These are phyloP conservation scores for Drosophila busckii DNA, from an alignment of 1,140 invertebrate genomes.

Conservation along the genomic window DNA sequence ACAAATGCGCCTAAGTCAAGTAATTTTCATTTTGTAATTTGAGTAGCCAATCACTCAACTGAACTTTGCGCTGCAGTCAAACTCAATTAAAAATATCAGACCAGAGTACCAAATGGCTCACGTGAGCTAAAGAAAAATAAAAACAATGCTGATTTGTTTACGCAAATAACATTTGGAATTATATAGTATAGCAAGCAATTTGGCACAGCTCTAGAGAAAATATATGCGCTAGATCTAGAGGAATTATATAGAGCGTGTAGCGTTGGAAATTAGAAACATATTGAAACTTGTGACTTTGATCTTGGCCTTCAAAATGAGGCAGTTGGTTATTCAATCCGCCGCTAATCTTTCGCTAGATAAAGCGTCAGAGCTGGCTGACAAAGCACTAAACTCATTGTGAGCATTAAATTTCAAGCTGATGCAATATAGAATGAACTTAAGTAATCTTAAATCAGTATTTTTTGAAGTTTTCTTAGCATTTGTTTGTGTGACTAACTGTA, in stretches of 20 bases:
- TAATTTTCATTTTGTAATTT: conserved; percentile 45
- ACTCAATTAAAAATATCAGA: neutral
- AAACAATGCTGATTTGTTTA: conserved; percentile 4
- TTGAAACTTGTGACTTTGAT: conserved; percentile 61
- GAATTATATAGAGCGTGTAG: conserved; percentile 26
- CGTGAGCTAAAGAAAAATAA: conserved; percentile 36
- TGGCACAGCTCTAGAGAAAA: conserved; percentile 16
- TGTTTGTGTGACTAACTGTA: no score
- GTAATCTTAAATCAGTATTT: no score
- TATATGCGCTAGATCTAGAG: conserved; percentile 5
- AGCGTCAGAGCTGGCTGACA: neutral
- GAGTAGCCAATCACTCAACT: conserved; percentile 8
- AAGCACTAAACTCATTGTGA: conserved; percentile 8
- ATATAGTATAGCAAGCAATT: conserved; percentile 22
- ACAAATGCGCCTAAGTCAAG: neutral
- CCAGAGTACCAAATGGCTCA: conserved; percentile 46
- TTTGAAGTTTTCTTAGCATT: no score
- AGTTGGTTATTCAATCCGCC: conserved; percentile 1
- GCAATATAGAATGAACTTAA: no score
- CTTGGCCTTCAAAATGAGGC: conserved; percentile 61
- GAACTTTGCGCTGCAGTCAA: conserved; percentile 16
- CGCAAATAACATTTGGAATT: conserved; percentile 11
- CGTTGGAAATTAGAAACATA: conserved; percentile 6
- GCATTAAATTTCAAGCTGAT: neutral
- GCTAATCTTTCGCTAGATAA: neutral